Evolutionary conservation across 2,113 vertebrate genomes (phyloP).

Genomic region (Muntiacus muntjak): DNA sequence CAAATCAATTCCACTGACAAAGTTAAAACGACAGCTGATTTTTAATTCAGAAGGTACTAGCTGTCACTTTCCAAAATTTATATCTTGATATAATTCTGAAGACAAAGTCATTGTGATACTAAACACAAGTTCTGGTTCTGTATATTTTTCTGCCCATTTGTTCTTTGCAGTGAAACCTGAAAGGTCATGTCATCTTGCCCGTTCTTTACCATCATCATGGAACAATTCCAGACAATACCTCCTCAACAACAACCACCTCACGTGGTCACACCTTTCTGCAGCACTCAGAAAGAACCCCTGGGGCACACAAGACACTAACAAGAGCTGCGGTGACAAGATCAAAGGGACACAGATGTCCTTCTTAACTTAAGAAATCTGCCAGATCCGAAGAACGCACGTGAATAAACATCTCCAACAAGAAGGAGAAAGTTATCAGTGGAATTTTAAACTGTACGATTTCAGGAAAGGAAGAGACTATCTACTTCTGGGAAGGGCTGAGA

Average conservation of each 20-base stretch:
- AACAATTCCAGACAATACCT: neutral
- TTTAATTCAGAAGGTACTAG: conserved; percentile 1
- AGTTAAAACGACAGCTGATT: conserved; percentile 46
- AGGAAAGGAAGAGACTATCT: neutral
- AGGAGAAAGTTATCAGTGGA: neutral
- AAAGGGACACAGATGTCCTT: neutral
- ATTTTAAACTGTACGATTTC: neutral
- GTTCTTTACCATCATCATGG: neutral
- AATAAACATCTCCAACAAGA: neutral
- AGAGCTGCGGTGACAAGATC: neutral
- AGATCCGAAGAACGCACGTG: neutral
- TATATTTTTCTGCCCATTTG: neutral
- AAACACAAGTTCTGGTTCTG: neutral
- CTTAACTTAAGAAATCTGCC: neutral
- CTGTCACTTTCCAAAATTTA: neutral
- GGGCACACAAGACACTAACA: neutral
- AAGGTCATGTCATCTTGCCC: neutral
- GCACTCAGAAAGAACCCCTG: neutral
- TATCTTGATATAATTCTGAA: neutral
- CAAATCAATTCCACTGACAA: conserved; percentile 67
- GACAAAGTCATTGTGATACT: neutral
- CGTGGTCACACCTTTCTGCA: neutral
- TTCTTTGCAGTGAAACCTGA: neutral
- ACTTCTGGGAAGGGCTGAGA: neutral
- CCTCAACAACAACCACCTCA: neutral